Base-by-base conservation (phyloP, 2,888 invertebrate genomes). In the Mesochorus sp. region DNA sequence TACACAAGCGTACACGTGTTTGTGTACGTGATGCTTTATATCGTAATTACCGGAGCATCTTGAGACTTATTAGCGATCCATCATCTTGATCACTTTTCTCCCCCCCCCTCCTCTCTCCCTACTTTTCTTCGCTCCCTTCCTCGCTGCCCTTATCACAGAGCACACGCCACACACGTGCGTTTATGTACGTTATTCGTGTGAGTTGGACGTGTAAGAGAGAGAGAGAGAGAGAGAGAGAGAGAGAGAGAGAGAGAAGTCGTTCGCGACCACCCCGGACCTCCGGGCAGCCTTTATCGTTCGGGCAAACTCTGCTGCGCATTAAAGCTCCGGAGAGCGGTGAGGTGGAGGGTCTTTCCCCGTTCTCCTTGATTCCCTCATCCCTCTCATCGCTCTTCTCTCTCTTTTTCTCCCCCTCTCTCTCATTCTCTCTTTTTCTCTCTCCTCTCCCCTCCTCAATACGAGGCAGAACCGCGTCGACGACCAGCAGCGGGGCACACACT, bases 231-330 rank as follows among this genome's bases (percentile, higher is more conserved):
- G 62, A 55, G 64, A 70, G 62, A 26, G 68, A 64, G 62, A 67
- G 59, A 42, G 67, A 61, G 61, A 75, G 62, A 42, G 71, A 72
- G 61, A 53, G 66, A 51, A 78, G 70, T 61, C 70, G 78, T 70
- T 74, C 78, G 59, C 78, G 74, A 70, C 74, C 74, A 78, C 78
- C 78, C 78, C 78, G 78, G 57, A 73, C 73, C 73, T 77, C 73
- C 68, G 77, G 66, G 68, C 70, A 68, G 73, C 39, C 74, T 78
- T 77, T 77, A 77, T 77, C 77, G 77, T 77, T 77, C 77, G 68
- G 55, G 64, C 70, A 53, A 79, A 75, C 76, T 77, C 73, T 77
- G 68, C 77, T 81, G 81, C 80, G 81, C 81, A 77, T 81, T 72
- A 77, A 71, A 72, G 51, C 71, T 77, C 68, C 49, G 49, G 17